Evolutionary conservation across 2,797 vertebrate species (phyloP).

Genomic region (Sebastes melanostomus): DNA sequence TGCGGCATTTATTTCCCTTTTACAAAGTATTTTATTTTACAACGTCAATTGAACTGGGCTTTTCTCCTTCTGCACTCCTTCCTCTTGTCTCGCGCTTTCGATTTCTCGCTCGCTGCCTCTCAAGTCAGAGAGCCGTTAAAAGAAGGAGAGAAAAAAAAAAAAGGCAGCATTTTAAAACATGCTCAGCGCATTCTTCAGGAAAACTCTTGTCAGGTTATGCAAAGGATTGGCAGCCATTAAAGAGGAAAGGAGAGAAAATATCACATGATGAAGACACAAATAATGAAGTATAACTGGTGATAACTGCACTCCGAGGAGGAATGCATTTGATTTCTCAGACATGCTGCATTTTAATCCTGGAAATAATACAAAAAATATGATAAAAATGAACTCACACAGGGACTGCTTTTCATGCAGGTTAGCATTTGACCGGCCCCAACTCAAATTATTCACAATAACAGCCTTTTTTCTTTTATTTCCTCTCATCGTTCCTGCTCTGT

Average conservation of each 20-base stretch:
- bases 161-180: constrained; percentile 9
- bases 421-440: background rate
- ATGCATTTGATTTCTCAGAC: background rate
- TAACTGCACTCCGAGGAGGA: constrained; percentile 8
- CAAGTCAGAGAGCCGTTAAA: constrained; percentile 4
- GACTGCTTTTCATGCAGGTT: background rate
- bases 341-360: background rate
- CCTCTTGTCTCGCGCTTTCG: constrained; percentile 59
- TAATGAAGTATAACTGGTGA: constrained; percentile 6
- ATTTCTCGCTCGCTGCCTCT: constrained; percentile 80
- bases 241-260: constrained; percentile 5
- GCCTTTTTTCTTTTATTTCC: background rate
- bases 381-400: background rate
- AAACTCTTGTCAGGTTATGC: constrained; percentile 31
- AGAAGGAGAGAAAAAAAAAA: background rate
- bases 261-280: constrained; percentile 15
- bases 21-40: constrained; percentile 99
- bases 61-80: constrained; percentile 77
- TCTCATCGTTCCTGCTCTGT: background rate
- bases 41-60: constrained; percentile 88
- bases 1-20: constrained; percentile 97
- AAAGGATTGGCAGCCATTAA: constrained; percentile 44
- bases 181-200: constrained; percentile 29
- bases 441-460: constrained; percentile 2
- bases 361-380: background rate